A percentile compares a stretch with the other conserved stretches of the same genome.
Conservation (phyloP, 2,113 vertebrate genomes). For the Thymallus thymallus region DNA sequence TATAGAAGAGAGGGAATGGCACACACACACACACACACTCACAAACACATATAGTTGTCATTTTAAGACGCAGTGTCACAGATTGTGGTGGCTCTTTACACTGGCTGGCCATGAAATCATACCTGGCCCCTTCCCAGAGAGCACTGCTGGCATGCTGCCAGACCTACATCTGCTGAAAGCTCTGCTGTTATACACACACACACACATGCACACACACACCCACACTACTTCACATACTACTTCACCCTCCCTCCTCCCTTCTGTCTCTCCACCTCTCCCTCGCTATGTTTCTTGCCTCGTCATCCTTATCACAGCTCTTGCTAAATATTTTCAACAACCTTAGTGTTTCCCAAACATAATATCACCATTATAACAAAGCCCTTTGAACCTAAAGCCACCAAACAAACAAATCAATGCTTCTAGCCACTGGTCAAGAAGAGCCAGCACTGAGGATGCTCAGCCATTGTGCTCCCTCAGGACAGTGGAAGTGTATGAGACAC, state of each 20-base stretch:
- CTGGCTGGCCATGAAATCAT: conserved; percentile 61
- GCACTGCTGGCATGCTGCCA: conserved; percentile 46
- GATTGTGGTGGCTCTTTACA: conserved; percentile 47
- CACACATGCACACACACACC: not conserved
- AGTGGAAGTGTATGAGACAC: conserved; percentile 39
- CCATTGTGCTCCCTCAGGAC: not conserved
- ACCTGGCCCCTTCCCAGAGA: conserved; percentile 44
- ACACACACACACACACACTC: conserved; percentile 19
- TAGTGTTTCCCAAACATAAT: no score
- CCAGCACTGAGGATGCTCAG: no score
- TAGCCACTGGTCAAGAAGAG: no score
- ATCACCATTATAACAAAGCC: no score
- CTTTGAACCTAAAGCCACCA: no score
- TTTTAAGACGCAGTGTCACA: conserved; percentile 44
- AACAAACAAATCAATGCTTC: no score
- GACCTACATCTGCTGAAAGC: conserved; percentile 35
- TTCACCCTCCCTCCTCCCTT: not conserved
- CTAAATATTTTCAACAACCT: no score
- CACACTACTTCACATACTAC: not conserved
- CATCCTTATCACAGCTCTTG: not conserved
- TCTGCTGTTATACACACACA: not conserved
- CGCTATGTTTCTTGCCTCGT: not conserved
- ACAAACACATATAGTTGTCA: conserved; percentile 17
- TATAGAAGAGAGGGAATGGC: no score
- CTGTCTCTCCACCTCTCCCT: not conserved